Evolutionary conservation across 2,888 invertebrate species (phyloP), one percentile per base, ranked within the genome.

Genomic region (Ellobium chinense): DNA sequence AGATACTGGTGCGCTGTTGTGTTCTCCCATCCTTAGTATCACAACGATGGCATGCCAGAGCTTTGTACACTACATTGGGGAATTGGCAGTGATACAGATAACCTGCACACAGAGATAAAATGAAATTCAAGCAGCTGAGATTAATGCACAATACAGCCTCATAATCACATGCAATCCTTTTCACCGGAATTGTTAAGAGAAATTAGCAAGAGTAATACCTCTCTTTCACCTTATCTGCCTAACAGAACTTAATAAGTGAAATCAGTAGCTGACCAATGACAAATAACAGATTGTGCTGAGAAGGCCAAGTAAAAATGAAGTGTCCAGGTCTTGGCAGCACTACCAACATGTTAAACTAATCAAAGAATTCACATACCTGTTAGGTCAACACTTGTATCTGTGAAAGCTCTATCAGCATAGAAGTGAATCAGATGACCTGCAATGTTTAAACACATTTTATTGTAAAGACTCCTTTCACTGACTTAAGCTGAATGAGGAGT

Each of bases 21-120:
- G 27, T 4, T 14, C 37, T 54, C 27, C 56, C 58, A 5, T 63
- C 34, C 2, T 31, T 66, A 1, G 56, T 21, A 0, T 27, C 66
- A 82, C 90, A 90, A 21, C 88, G 87, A 80, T 88, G 89, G 75
- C 90, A 90, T 0, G 78, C 60, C 34, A 90, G 82, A 18, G 85
- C 80, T 81, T 90, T 89, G 84, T 88, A 89, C 29, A 87, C 87
- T 24, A 89, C 83, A 72, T 88, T 88, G 12, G 91, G 91, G 76
- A 90, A 91, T 83, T 90, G 90, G 69, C 91, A 91, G 80, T 89
- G 88, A 77, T 88, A 84, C 72, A 91, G 84, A 82, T 88, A 91
- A 1, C 86, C 87, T 21, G 63, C n/a, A n/a, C n/a, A n/a, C n/a
- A n/a, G n/a, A n/a, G n/a, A n/a, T n/a, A n/a, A n/a, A n/a, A n/a